Evolutionary conservation across 1,140 invertebrate species (phyloP), one percentile per base, ranked within the genome.

Genomic region (Hydropsyche tenuis): DNA sequence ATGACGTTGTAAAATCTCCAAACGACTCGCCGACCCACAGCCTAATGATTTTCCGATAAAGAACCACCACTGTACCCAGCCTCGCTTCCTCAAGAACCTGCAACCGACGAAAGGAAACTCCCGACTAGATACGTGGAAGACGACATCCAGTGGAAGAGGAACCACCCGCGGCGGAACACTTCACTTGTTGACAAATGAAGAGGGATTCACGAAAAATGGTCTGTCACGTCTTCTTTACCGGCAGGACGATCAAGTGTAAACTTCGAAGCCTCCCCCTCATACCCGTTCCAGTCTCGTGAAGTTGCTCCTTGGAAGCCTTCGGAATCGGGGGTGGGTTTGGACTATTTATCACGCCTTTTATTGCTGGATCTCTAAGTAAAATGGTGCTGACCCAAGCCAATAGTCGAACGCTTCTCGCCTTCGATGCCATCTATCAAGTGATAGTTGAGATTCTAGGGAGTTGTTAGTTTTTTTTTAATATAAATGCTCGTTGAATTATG

Each of bases 161-260:
- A 60, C 12, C 20, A 9, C 14, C n/a, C 9, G 7, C 1, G 22
- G 56, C 5, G 60, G 46, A 69, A 69, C 62, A 72, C 74, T 75
- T 69, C 64, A 75, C 69, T 72, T 75, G 74, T 75, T 75, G 74
- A 75, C 74, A 75, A 75, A 75, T 75, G 74, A 73, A 75, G 74
- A 66, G 70, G 64, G 65, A 63, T 73, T 66, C 53, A 70, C 70
- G 74, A 75, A 75, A 75, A 75, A 75, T 75, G 74, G 66, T 73
- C 65, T 73, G 74, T 75, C 74, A 75, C 70, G 70, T 66, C 63
- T 62, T 65, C 64, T 72, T 72, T 63, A 64, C 71, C 71, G 66
- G 69, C 63, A 68, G 74, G 69, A 75, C 74, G 74, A 75, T 75
- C 74, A 75, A 75, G 74, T 75, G 74, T 72, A 75, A 75, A 72